These are phyloP conservation scores for Pica pica DNA, from an alignment of 2,113 vertebrate species.

Conservation along the genomic window DNA sequence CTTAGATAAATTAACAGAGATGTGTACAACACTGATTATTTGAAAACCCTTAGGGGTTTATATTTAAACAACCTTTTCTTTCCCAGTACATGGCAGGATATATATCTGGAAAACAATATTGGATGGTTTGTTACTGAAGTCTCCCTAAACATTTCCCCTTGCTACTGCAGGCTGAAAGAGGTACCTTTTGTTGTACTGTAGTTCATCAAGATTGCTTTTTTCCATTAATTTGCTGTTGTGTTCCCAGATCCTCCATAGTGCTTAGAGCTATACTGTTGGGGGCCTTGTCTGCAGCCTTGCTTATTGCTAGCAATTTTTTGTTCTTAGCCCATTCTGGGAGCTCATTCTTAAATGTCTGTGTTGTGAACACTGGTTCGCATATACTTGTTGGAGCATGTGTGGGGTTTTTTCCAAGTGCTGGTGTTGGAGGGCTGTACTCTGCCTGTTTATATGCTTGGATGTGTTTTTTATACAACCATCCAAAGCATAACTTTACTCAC, in stretches of 20 bases:
- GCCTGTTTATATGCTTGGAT: background rate
- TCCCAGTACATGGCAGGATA: background rate
- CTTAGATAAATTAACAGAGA: background rate
- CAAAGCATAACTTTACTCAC: background rate
- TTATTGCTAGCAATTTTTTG: background rate
- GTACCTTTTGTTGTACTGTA: background rate
- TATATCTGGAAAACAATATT: background rate
- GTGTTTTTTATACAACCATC: background rate
- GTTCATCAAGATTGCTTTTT: background rate
- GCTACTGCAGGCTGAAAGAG: background rate
- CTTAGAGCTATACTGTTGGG: background rate
- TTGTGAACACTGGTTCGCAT: accelerated
- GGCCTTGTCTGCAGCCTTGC: background rate
- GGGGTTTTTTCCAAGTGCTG: background rate
- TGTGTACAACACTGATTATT: background rate
- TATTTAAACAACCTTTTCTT: background rate
- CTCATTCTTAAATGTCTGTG: background rate
- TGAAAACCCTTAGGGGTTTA: background rate
- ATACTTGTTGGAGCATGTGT: background rate
- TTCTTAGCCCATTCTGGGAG: background rate
- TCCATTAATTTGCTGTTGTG: accelerated
- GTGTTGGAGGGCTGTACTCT: background rate
- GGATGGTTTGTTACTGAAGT: background rate
- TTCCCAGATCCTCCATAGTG: background rate
- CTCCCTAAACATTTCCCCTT: background rate